Evolutionary conservation across 1,140 invertebrate species (phyloP).

Genomic region (Diploscapter pachys): DNA sequence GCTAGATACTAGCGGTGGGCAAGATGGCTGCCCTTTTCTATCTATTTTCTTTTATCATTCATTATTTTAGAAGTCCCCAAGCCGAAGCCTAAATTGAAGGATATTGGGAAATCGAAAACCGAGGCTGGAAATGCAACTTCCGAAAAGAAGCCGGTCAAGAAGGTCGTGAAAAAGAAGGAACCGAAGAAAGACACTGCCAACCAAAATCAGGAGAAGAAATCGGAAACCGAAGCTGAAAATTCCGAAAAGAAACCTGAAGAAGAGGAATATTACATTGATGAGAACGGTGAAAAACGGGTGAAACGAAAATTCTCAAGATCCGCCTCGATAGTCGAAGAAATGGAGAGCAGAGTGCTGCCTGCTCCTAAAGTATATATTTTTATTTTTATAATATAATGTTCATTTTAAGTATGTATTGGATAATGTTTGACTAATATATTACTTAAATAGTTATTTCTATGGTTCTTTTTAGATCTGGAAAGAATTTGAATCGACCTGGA

Average conservation of each 20-base stretch:
- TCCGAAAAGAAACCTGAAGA: slow-evolving; percentile 2
- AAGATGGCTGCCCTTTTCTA: too few species aligned
- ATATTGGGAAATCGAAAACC: neutral
- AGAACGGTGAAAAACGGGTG: slow-evolving; percentile 1
- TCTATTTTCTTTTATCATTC: too few species aligned
- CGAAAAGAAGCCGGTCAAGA: slow-evolving; percentile 8
- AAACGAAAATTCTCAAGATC: slow-evolving; percentile 34
- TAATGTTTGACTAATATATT: neutral
- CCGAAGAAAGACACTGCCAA: neutral
- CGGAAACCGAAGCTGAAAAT: neutral
- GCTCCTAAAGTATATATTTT: slow-evolving; percentile 18
- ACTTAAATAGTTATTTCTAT: neutral
- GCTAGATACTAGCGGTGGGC: too few species aligned
- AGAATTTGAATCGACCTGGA: slow-evolving; percentile 31
- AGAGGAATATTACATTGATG: slow-evolving; percentile 3
- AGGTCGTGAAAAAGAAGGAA: slow-evolving; percentile 1
- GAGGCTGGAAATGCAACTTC: neutral
- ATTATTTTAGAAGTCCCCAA: too few species aligned
- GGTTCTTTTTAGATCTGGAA: slow-evolving; percentile 14
- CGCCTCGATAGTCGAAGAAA: slow-evolving; percentile 31
- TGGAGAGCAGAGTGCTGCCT: slow-evolving; percentile 38
- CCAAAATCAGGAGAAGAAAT: neutral
- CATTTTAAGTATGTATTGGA: too few species aligned
- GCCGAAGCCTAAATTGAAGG: neutral
- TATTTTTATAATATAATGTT: too few species aligned